These are phyloP conservation scores for Tineola bisselliella DNA, from an alignment of 2,888 invertebrate genomes.

Conservation along the genomic window DNA sequence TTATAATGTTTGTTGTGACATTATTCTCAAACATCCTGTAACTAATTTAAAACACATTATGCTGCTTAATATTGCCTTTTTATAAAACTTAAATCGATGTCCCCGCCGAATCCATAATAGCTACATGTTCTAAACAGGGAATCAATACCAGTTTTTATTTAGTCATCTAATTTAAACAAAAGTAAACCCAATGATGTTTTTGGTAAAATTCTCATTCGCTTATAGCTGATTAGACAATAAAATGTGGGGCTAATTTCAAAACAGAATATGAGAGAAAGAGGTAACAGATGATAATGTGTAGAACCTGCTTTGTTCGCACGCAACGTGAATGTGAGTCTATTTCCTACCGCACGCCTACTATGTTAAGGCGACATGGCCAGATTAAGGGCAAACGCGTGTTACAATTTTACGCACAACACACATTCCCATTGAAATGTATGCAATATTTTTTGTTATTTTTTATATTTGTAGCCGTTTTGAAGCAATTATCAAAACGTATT, in stretches of 20 bases:
- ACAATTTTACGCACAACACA: too few relatives aligned
- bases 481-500: too few relatives aligned
- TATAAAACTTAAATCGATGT: too few relatives aligned
- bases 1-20: too few relatives aligned
- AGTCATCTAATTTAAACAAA: neutral
- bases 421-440: too few relatives aligned
- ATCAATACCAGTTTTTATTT: neutral
- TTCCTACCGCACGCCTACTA: slow-evolving; percentile 2
- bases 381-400: neutral
- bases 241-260: neutral
- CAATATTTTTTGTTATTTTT: too few relatives aligned
- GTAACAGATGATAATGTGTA: slow-evolving; percentile 3
- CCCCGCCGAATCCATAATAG: too few relatives aligned
- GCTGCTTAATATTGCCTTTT: too few relatives aligned
- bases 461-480: too few relatives aligned
- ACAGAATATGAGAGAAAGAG: neutral
- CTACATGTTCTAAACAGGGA: neutral
- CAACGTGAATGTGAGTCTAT: neutral
- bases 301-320: neutral
- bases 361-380: neutral
- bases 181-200: neutral
- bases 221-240: neutral
- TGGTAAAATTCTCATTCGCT: neutral
- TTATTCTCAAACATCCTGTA: too few relatives aligned
- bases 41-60: too few relatives aligned